phyloP scores from a whole-genome alignment of 2,113 vertebrate species.

The Tragelaphus strepsiceros region DNA sequence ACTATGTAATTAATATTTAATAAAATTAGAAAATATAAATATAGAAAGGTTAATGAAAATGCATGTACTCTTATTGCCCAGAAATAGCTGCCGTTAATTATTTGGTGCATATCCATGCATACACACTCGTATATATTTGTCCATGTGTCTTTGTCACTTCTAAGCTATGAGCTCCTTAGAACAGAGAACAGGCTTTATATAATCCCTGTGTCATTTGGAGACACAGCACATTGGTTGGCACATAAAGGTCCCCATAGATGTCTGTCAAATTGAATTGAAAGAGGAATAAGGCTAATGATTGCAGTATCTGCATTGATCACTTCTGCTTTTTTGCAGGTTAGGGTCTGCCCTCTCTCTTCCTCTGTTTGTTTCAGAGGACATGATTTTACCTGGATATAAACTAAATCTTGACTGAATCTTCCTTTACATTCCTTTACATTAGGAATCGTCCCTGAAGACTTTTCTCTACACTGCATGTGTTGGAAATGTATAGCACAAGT shows the following conservation, averaged over 20 bases:
- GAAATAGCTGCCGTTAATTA: conserved; percentile 3
- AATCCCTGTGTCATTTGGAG: background rate
- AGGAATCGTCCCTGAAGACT: background rate
- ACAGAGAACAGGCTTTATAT: background rate
- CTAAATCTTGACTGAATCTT: background rate
- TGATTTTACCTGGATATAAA: background rate
- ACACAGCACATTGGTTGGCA: background rate
- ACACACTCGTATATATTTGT: background rate
- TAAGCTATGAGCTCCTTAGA: conserved; percentile 2
- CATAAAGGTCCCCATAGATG: background rate
- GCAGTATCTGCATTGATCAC: background rate
- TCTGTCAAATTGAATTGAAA: background rate
- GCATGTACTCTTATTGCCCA: background rate
- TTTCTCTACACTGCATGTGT: background rate
- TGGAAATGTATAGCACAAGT: background rate
- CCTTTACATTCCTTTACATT: background rate
- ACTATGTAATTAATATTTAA: background rate
- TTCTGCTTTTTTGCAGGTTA: background rate
- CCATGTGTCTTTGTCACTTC: background rate
- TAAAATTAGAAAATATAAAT: background rate
- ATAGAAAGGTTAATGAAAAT: conserved; percentile 18
- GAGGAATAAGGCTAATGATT: background rate
- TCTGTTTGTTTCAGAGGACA: background rate
- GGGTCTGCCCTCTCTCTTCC: background rate
- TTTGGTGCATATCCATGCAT: background rate